phyloP scores from a whole-genome alignment of 2,888 invertebrate genomes.

The Chloroclystis v-ata region DNA sequence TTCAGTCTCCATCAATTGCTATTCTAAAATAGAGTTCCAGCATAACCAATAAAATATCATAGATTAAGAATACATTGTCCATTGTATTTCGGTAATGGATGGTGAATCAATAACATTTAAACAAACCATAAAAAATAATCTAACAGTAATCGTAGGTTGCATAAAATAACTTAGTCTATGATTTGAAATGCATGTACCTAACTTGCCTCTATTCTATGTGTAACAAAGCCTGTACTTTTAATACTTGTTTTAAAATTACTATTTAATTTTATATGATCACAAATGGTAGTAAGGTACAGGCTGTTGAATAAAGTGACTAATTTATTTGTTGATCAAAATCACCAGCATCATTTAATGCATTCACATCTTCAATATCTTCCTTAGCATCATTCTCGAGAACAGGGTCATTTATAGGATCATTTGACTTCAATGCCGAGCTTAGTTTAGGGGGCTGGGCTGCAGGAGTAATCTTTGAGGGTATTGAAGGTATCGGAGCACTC shows the following conservation, averaged over 20 bases:
- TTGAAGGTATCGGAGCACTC: constrained; percentile 49
- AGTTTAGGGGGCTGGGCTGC: constrained; percentile 61
- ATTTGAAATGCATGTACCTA: too few species aligned
- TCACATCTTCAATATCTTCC: constrained; percentile 70
- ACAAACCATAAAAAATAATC: too few species aligned
- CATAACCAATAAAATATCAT: background rate
- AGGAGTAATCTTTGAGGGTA: constrained; percentile 57
- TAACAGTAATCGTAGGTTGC: too few species aligned
- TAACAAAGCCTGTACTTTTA: too few species aligned
- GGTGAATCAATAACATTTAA: too few species aligned
- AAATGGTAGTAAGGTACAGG: too few species aligned
- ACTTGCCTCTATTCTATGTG: too few species aligned
- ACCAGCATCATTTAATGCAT: constrained; percentile 59
- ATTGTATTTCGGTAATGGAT: too few species aligned
- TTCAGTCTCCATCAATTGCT: background rate
- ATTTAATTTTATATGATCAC: too few species aligned
- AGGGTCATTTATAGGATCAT: constrained; percentile 59
- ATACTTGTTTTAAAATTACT: too few species aligned
- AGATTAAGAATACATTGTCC: too few species aligned
- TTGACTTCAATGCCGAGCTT: constrained; percentile 56
- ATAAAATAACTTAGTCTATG: too few species aligned
- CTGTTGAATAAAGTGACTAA: constrained; percentile 4
- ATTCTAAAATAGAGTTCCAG: background rate
- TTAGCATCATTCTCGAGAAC: constrained; percentile 69
- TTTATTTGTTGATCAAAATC: constrained; percentile 58